Percentiles rank a stretch among this genome's conserved stretches.
phyloP scores from a whole-genome alignment of 1,140 invertebrate species.

The Lucilia cuprina region DNA sequence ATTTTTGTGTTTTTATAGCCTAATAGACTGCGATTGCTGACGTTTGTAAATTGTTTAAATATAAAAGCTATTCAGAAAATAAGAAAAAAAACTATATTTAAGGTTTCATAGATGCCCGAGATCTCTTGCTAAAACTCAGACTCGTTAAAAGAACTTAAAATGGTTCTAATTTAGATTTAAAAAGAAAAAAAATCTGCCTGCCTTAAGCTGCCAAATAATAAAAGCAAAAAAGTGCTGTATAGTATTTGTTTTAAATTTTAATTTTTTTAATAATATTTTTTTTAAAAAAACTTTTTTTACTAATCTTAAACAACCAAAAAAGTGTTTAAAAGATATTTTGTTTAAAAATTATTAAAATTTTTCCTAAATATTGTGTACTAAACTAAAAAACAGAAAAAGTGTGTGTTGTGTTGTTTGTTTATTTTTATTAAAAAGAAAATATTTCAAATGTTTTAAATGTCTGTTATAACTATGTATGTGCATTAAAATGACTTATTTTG shows the following conservation, averaged over 20 bases:
- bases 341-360: background rate
- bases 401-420: background rate
- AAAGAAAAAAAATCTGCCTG: background rate
- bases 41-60: background rate
- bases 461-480: no score
- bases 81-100: background rate
- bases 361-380: background rate
- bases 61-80: background rate
- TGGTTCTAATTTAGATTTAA: background rate
- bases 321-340: no score
- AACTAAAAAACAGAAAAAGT: background rate
- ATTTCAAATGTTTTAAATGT: background rate
- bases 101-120: constrained; percentile 20
- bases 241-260: background rate
- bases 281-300: no score
- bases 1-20: constrained; percentile 25
- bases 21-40: constrained; percentile 40
- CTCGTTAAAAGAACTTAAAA: background rate
- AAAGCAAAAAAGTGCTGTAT: background rate
- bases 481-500: no score
- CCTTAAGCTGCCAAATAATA: background rate
- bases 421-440: background rate
- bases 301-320: no score
- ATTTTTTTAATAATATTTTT: no score
- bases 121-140: background rate